phyloP scores from a whole-genome alignment of 1,140 invertebrate species.

The Drosophila pseudoobscura region DNA sequence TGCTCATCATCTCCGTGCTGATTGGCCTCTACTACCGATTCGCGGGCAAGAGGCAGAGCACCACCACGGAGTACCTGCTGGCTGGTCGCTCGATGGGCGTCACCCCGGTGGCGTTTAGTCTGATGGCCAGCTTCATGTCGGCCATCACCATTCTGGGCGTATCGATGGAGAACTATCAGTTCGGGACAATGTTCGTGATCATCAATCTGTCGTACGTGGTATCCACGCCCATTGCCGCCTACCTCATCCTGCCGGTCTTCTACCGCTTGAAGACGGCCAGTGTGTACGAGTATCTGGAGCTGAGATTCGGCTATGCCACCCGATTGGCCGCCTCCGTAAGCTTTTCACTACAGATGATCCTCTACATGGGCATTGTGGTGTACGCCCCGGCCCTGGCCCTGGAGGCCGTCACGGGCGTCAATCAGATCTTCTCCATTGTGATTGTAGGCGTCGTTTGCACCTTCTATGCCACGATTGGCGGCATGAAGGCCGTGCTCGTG shows the following conservation, averaged over 20 bases:
- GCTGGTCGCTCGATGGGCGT: constrained; percentile 83
- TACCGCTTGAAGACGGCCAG: constrained; percentile 93
- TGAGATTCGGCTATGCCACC: constrained; percentile 89
- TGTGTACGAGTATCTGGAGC: constrained; percentile 95
- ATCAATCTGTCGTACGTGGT: constrained; percentile 93
- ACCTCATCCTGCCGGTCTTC: constrained; percentile 94
- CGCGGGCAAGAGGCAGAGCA: constrained; percentile 93
- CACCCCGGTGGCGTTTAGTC: constrained; percentile 91
- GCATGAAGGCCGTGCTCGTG: constrained; percentile 94
- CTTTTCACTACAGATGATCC: constrained; percentile 92
- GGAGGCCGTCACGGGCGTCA: constrained; percentile 92
- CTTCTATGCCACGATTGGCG: constrained; percentile 93
- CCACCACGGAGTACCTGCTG: constrained; percentile 84
- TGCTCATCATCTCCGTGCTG: constrained; percentile 86
- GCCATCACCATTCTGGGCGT: constrained; percentile 95
- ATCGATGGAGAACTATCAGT: constrained; percentile 93
- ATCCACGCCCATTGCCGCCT: constrained; percentile 91
- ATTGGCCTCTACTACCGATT: constrained; percentile 94
- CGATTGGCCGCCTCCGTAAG: constrained; percentile 89
- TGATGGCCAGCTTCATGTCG: constrained; percentile 98
- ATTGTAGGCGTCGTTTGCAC: constrained; percentile 91
- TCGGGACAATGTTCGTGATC: constrained; percentile 92
- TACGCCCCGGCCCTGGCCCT: constrained; percentile 96
- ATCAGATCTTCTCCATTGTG: constrained; percentile 89
- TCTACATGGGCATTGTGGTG: constrained; percentile 96